Evolutionary conservation across 64 coral and sea anemone genomes (phyloP).

Genomic region (Platygyra sinensis): DNA sequence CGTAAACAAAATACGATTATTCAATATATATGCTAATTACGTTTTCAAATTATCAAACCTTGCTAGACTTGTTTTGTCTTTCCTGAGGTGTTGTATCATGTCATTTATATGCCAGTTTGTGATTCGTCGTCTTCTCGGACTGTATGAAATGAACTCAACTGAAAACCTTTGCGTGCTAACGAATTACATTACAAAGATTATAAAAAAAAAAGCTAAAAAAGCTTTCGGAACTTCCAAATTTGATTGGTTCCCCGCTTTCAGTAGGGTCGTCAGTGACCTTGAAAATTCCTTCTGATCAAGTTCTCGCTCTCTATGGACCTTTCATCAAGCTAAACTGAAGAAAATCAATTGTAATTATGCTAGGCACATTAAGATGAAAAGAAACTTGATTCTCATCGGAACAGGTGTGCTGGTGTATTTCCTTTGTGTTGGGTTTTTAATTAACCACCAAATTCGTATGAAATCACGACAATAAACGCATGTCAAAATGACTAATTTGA

Average conservation of each 20-base stretch:
- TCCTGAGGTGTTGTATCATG: neutral
- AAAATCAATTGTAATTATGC: neutral
- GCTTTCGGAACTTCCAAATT: neutral
- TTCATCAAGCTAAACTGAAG: neutral
- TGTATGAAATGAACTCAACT: no score
- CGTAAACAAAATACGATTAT: no score
- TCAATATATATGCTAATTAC: no score
- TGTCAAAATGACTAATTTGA: no score
- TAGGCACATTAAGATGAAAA: neutral
- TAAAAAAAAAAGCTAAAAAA: neutral
- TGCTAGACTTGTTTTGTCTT: neutral
- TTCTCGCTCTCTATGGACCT: neutral
- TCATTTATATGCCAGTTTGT: neutral
- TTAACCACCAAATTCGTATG: neutral
- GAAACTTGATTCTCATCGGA: constrained; percentile 26
- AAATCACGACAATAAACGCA: neutral
- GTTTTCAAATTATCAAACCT: neutral
- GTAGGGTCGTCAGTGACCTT: neutral
- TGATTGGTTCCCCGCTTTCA: neutral
- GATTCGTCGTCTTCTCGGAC: neutral
- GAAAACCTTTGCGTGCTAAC: neutral
- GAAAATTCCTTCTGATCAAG: neutral
- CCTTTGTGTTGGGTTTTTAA: neutral
- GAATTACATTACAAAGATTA: neutral
- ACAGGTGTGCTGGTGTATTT: neutral